Conservation (phyloP, 53 echinoderm and acorn worm genomes). For the Paelopatides confundens region DNA sequence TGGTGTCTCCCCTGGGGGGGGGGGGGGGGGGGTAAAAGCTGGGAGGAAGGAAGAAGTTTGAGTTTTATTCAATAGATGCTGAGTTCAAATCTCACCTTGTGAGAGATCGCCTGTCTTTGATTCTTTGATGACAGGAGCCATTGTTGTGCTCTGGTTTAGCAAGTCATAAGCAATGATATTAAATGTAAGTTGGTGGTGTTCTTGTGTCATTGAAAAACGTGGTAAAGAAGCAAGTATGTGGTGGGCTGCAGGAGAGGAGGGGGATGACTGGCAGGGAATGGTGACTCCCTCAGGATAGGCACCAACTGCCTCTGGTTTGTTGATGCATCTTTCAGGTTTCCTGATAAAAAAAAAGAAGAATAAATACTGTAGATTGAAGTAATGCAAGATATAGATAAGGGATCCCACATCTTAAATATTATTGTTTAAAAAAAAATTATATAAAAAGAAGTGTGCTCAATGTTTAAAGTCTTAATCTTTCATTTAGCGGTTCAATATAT, state of each 20-base stretch:
- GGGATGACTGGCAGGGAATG: neutral
- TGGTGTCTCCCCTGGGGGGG: too few relatives aligned
- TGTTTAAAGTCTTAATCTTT: too few relatives aligned
- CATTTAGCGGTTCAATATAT: too few relatives aligned
- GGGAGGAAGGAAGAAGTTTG: neutral
- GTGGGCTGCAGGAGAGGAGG: neutral
- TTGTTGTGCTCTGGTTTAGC: slow-evolving; percentile 7
- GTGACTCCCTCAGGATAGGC: slow-evolving; percentile 23
- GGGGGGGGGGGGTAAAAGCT: neutral
- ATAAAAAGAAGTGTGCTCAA: too few relatives aligned
- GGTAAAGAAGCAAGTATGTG: neutral
- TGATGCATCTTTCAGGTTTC: slow-evolving; percentile 19
- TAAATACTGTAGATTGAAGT: too few relatives aligned
- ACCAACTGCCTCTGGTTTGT: neutral
- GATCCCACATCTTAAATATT: too few relatives aligned
- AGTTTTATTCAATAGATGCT: too few relatives aligned
- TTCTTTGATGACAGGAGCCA: slow-evolving; percentile 50
- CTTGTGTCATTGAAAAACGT: slow-evolving; percentile 31
- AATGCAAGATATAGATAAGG: too few relatives aligned
- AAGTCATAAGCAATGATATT: slow-evolving; percentile 28
- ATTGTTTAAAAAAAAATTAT: too few relatives aligned
- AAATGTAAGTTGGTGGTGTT: slow-evolving; percentile 45
- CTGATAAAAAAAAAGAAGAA: neutral
- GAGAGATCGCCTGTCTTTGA: slow-evolving; percentile 11
- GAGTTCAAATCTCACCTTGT: slow-evolving; percentile 32